Percentiles rank a stretch among this genome's conserved stretches.
phyloP scores from a whole-genome alignment of 2,888 invertebrate species.

The Tetragnatha montana region DNA sequence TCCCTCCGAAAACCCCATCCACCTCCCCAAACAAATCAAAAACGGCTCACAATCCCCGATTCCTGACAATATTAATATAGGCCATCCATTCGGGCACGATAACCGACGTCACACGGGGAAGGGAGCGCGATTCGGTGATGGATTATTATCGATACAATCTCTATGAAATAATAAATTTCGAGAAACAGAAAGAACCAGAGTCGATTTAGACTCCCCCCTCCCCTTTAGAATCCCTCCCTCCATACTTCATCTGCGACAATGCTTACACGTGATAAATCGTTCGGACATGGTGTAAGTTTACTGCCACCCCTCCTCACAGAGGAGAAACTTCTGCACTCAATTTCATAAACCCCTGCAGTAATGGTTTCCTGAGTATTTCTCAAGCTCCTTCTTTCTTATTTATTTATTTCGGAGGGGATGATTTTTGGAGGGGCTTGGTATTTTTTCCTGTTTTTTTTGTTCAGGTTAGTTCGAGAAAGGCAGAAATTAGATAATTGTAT shows the following conservation, averaged over 20 bases:
- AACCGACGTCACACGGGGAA: constrained; percentile 7
- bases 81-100: constrained; percentile 41
- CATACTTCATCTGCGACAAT: constrained; percentile 47
- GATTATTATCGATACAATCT: constrained; percentile 62
- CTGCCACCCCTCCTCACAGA: constrained; percentile 4
- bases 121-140: constrained; percentile 34
- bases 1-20: too few relatives aligned
- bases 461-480: constrained; percentile 4
- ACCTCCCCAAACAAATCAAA: constrained; percentile 12
- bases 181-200: constrained; percentile 35
- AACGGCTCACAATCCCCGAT: neutral
- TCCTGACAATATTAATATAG: constrained; percentile 44
- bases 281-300: constrained; percentile 53
- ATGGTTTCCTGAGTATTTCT: constrained; percentile 65
- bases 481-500: constrained; percentile 11
- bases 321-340: constrained; percentile 58
- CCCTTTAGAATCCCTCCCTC: constrained; percentile 21
- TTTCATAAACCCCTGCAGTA: constrained; percentile 58
- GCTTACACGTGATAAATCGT: constrained; percentile 53
- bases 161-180: constrained; percentile 57
- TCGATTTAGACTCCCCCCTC: constrained; percentile 8
- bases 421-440: too few relatives aligned
- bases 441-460: neutral
- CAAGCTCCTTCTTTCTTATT: constrained; percentile 40
- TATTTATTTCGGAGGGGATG: neutral